Evolutionary conservation across 1,140 invertebrate genomes (phyloP), one percentile per base, ranked within the genome.

Genomic region (Campoletis sonorensis): DNA sequence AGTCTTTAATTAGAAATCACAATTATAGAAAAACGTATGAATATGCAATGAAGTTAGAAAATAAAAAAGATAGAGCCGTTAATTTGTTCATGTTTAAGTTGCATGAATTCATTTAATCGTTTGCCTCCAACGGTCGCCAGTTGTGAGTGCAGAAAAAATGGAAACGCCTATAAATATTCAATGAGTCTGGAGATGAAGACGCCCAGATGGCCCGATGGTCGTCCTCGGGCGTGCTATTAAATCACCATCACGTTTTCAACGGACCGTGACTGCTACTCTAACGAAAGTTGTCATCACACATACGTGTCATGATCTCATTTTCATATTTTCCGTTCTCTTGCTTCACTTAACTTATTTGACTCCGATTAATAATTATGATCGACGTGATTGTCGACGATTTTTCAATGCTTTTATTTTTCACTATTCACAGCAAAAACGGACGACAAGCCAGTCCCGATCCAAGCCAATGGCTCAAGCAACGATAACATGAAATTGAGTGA

Each of bases 401-500:
- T 70, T 33, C n/a, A 18, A n/a, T n/a, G n/a, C n/a, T n/a, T 54
- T 33, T 4, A 18, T 51, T 68, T 33, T 58, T 75, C 30, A 21
- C n/a, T 37, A 27, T 21, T 4, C 58, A 71, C 51, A 80, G 75
- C 79, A 88, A 89, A 80, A 71, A 88, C 88, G 72, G 83, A 86
- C 26, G 73, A 79, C 23, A 87, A 89, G 49, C 79, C 80, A 0
- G 45, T 80, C 67, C 73, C 82, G 54, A 8, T 86, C 37, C 85
- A 83, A 70, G 77, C 80, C 4, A 88, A 86, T 72, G 86, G 81
- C 33, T 82, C 86, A 67, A 49, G 76, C 0, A 90, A 89, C 40
- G 90, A 90, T 13, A 89, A 88, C 82, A 78, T 89, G 8, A 91
- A 90, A 79, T 82, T 90, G 18, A 89, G 86, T 58, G 91, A 92